A percentile compares a stretch with the other conserved stretches of the same genome.
phyloP scores from a whole-genome alignment of 2,113 vertebrate species.

The Neopipo cinnamomea region DNA sequence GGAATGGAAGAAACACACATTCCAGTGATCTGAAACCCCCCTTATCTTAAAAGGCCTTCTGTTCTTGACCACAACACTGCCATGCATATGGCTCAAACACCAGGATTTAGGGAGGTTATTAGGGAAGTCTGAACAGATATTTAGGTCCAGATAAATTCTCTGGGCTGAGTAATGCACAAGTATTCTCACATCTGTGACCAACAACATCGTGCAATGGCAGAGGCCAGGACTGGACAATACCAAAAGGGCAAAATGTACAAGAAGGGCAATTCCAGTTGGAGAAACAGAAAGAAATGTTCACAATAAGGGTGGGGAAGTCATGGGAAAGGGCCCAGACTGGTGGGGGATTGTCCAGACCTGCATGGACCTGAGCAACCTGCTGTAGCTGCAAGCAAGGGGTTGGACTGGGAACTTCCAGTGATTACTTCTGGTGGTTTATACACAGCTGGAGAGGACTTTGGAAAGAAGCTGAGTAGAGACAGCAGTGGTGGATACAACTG shows the following conservation, averaged over 20 bases:
- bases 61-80: neutral
- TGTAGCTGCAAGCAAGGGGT: neutral
- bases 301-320: neutral
- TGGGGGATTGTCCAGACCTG: neutral
- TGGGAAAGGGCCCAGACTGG: neutral
- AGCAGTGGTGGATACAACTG: neutral
- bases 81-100: no score
- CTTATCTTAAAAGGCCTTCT: neutral
- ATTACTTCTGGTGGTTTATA: neutral
- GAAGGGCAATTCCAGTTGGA: neutral
- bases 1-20: neutral
- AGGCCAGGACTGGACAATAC: neutral
- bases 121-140: neutral
- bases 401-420: neutral
- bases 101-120: neutral
- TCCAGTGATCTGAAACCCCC: neutral
- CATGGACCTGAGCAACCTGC: neutral
- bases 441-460: neutral
- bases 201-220: neutral
- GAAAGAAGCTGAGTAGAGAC: neutral
- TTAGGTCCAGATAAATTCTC: neutral
- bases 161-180: neutral
- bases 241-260: neutral
- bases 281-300: neutral
- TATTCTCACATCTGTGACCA: neutral